These are phyloP conservation scores for Amorpha juglandis DNA, from an alignment of 2,888 invertebrate species.

Conservation along the genomic window DNA sequence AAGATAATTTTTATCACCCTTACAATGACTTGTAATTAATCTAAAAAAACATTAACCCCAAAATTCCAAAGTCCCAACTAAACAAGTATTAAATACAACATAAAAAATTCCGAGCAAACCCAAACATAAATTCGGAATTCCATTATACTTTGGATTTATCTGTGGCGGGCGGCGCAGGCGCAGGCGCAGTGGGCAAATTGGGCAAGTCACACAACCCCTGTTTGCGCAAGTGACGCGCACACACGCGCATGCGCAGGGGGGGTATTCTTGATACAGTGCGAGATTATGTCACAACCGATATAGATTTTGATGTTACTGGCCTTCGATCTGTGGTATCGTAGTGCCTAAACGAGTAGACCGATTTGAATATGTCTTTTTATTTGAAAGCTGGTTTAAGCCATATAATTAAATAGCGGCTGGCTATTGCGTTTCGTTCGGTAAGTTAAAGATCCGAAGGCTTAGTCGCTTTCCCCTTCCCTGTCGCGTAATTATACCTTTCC, in stretches of 20 bases:
- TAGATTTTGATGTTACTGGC: background rate
- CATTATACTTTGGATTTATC: constrained; percentile 64
- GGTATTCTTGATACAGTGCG: constrained; percentile 26
- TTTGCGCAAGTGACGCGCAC: constrained; percentile 73
- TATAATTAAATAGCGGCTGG: too few relatives aligned
- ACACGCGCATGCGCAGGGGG: constrained; percentile 36
- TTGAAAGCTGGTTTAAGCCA: too few relatives aligned
- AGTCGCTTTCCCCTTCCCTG: too few relatives aligned
- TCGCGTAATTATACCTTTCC: too few relatives aligned
- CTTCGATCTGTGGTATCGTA: background rate
- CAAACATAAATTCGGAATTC: constrained; percentile 75
- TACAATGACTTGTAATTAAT: constrained; percentile 4
- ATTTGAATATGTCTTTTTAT: too few relatives aligned
- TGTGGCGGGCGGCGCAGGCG: constrained; percentile 24
- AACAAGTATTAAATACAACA: constrained; percentile 52
- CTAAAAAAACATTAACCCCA: constrained; percentile 13
- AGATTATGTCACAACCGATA: background rate
- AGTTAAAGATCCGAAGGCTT: too few relatives aligned
- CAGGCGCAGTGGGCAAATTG: constrained; percentile 21
- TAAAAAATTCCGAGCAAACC: constrained; percentile 48
- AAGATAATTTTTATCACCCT: too few relatives aligned
- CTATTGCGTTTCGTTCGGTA: too few relatives aligned
- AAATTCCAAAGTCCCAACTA: constrained; percentile 19
- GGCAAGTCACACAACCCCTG: constrained; percentile 44
- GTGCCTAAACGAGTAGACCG: too few relatives aligned